Conservation (phyloP, 37 sponge, comb jelly and placozoan genomes). For the Petrosia ficiformis region DNA sequence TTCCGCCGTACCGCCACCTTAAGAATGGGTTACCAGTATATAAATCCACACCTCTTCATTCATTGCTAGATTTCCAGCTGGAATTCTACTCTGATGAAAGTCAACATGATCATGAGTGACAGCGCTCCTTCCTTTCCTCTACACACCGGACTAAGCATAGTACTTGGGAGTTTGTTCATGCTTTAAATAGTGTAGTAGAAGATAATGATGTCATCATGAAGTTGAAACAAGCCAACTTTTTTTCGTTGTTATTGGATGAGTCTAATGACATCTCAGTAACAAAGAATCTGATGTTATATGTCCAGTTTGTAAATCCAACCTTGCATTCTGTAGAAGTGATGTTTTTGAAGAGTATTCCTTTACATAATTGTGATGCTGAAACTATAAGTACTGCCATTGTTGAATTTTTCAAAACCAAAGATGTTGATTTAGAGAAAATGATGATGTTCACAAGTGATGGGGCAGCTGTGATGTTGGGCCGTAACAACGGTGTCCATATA, state of each 20-base stretch:
- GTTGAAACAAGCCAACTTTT: background rate
- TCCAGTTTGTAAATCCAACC: slow-evolving; percentile 3
- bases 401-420: background rate
- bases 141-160: slow-evolving; percentile 4
- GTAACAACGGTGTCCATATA: background rate
- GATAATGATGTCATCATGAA: background rate
- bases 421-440: background rate
- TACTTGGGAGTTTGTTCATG: slow-evolving; percentile 21
- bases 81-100: no score
- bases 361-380: slow-evolving; percentile 3
- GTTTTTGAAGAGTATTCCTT: background rate
- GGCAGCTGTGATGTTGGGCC: slow-evolving; percentile 15
- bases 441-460: slow-evolving; percentile 14
- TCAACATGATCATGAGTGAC: no score
- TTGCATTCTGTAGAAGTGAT: background rate
- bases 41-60: no score
- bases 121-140: no score
- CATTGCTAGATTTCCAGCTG: no score
- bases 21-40: no score
- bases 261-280: slow-evolving; percentile 4
- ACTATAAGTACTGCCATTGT: background rate
- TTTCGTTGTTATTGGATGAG: slow-evolving; percentile 8
- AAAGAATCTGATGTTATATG: slow-evolving; percentile 12
- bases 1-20: no score
- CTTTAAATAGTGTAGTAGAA: slow-evolving; percentile 13